These are phyloP conservation scores for Dioctria rufipes DNA, from an alignment of 2,888 invertebrate species.

Conservation along the genomic window DNA sequence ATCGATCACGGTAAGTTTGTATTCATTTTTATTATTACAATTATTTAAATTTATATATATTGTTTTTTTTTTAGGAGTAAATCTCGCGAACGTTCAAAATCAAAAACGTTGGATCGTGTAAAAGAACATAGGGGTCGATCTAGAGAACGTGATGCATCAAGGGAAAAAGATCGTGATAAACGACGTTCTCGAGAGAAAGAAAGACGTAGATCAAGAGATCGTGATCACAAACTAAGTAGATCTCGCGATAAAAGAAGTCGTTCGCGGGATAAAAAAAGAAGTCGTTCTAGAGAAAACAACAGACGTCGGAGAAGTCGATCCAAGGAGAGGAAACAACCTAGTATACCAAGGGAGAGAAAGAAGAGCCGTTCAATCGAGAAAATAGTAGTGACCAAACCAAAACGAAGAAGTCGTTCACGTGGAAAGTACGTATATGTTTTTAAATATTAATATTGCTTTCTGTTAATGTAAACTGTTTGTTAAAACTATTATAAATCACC, in stretches of 20 bases:
- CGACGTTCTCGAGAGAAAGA: constrained; percentile 67
- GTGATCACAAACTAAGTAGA: constrained; percentile 53
- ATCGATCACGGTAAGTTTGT: constrained; percentile 61
- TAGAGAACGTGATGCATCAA: constrained; percentile 65
- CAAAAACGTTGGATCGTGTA: constrained; percentile 69
- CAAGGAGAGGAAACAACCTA: constrained; percentile 61
- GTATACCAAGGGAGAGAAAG: constrained; percentile 34
- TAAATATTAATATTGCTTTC: too few relatives aligned
- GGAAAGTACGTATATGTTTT: constrained; percentile 12
- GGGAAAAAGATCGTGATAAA: constrained; percentile 69
- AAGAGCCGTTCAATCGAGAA: constrained; percentile 65
- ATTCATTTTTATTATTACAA: constrained; percentile 7
- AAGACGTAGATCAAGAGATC: constrained; percentile 63
- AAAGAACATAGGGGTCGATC: constrained; percentile 61
- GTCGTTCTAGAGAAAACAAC: constrained; percentile 45
- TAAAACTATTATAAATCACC: too few relatives aligned
- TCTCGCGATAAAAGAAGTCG: constrained; percentile 63
- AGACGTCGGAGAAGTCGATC: constrained; percentile 60
- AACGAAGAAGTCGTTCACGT: constrained; percentile 62
- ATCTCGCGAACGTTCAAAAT: constrained; percentile 60
- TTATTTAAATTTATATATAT: constrained; percentile 65
- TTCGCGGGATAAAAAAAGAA: constrained; percentile 64
- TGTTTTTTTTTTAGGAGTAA: constrained; percentile 63
- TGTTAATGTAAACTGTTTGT: too few relatives aligned
- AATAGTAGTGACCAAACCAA: constrained; percentile 60